Conservation (phyloP, 2,888 invertebrate species). For the Adela reaumurella region DNA sequence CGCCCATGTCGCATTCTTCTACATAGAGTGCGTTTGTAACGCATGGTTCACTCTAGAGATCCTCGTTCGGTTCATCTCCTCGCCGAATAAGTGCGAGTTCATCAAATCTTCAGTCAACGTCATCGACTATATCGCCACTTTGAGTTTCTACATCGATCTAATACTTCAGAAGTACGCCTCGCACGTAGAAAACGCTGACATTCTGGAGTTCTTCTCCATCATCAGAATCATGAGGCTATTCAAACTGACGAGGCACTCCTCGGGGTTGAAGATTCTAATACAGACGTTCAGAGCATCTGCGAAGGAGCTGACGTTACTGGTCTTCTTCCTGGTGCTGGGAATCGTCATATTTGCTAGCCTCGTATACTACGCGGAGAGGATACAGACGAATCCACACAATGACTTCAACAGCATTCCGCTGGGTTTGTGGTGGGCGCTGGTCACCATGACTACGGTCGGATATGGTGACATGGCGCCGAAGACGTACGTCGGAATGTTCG, state of each 20-base stretch:
- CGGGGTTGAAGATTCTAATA: slow-evolving; percentile 96
- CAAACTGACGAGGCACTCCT: slow-evolving; percentile 94
- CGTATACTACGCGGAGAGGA: slow-evolving; percentile 96
- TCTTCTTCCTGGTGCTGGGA: slow-evolving; percentile 96
- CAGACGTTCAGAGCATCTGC: slow-evolving; percentile 97
- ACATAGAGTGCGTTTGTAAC: slow-evolving; percentile 97
- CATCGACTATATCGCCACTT: slow-evolving; percentile 98
- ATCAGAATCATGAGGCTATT: slow-evolving; percentile 97
- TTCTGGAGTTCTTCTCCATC: slow-evolving; percentile 96
- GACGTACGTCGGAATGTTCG: slow-evolving; percentile 98
- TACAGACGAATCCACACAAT: slow-evolving; percentile 92
- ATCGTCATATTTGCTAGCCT: slow-evolving; percentile 98
- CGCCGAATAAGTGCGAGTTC: slow-evolving; percentile 92
- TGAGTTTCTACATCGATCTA: slow-evolving; percentile 97
- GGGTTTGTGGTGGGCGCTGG: slow-evolving; percentile 98
- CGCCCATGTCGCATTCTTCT: slow-evolving; percentile 96
- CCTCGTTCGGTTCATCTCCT: slow-evolving; percentile 86
- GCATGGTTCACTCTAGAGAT: slow-evolving; percentile 99
- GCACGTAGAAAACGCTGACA: slow-evolving; percentile 90
- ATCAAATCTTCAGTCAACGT: slow-evolving; percentile 96
- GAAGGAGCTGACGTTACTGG: slow-evolving; percentile 91
- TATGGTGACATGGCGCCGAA: slow-evolving; percentile 99
- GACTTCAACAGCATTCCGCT: slow-evolving; percentile 98
- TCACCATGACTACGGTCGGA: slow-evolving; percentile 98
- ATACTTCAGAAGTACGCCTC: slow-evolving; percentile 86